A percentile compares a stretch with the other conserved stretches of the same genome.
phyloP scores from a whole-genome alignment of 2,888 invertebrate genomes.

The Malthinus seriepunctatus region DNA sequence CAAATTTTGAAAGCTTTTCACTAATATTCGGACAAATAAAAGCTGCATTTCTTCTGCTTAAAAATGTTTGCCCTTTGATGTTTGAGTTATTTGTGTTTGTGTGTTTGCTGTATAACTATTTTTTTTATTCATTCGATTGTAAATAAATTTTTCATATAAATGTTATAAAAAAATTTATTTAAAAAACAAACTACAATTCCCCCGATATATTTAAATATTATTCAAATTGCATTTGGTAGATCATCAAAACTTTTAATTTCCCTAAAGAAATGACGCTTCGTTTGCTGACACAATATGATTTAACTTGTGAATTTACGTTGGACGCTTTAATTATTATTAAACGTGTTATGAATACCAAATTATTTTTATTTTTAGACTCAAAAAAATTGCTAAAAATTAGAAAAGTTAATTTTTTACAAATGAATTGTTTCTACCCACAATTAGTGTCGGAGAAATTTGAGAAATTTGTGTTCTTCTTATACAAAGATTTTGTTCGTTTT shows the following conservation, averaged over 20 bases:
- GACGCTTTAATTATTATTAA: conserved; percentile 20
- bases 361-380: too few species aligned
- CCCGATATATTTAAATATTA: conserved; percentile 43
- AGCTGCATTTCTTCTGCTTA: conserved; percentile 11
- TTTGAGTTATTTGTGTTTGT: not conserved
- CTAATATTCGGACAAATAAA: conserved; percentile 22
- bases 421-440: too few species aligned
- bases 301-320: conserved; percentile 10
- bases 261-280: conserved; percentile 52
- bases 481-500: too few species aligned
- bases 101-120: not conserved
- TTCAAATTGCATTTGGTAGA: conserved; percentile 45
- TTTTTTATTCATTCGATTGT: conserved; percentile 11
- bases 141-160: too few species aligned
- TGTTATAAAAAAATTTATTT: conserved; percentile 23
- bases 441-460: too few species aligned
- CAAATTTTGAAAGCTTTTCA: conserved; percentile 27
- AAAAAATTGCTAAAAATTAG: too few species aligned
- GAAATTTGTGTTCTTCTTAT: too few species aligned
- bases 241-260: conserved; percentile 56
- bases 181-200: conserved; percentile 42
- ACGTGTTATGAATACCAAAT: conserved; percentile 11
- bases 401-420: too few species aligned
- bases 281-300: conserved; percentile 18
- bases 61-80: conserved; percentile 23